Conservation (phyloP, 2,888 invertebrate species). For the Heliconius charithonia region DNA sequence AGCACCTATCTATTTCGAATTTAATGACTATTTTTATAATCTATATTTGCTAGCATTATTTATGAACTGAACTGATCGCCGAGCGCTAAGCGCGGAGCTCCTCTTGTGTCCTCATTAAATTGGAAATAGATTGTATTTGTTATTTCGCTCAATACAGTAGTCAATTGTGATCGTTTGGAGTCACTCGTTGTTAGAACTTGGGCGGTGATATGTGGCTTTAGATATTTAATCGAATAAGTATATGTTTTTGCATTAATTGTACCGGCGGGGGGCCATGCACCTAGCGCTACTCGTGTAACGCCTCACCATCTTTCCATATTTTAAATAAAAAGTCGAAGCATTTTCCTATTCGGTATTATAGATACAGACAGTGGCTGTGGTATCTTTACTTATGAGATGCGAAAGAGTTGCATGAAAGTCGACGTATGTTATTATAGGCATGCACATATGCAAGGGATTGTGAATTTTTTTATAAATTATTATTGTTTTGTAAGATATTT, state of each 20-base stretch:
- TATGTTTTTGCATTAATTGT: conserved; percentile 11
- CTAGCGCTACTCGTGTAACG: conserved; percentile 71
- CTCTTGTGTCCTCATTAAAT: conserved; percentile 23
- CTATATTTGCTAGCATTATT: conserved; percentile 26
- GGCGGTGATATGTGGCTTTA: conserved; percentile 31
- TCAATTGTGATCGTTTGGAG: conserved; percentile 22
- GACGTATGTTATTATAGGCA: conserved; percentile 82
- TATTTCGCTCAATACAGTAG: conserved; percentile 21
- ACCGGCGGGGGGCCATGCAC: conserved; percentile 58
- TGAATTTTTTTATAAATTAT: conserved; percentile 81
- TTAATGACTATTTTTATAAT: conserved; percentile 24
- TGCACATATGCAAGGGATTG: conserved; percentile 83
- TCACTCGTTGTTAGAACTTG: conserved; percentile 33
- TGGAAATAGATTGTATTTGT: conserved; percentile 24
- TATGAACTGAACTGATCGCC: conserved; percentile 12
- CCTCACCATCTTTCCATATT: conserved; percentile 79
- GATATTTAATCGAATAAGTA: conserved; percentile 24
- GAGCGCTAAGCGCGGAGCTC: conserved; percentile 26
- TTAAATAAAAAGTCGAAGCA: conserved; percentile 73
- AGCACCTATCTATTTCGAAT: conserved; percentile 26
- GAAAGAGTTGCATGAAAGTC: conserved; percentile 68
- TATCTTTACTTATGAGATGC: conserved; percentile 81
- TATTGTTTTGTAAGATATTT: conserved; percentile 75
- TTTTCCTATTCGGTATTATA: conserved; percentile 84
- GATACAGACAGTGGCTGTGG: conserved; percentile 84